Conservation (phyloP, 2,797 vertebrate genomes). For the Loriculus beryllinus region DNA sequence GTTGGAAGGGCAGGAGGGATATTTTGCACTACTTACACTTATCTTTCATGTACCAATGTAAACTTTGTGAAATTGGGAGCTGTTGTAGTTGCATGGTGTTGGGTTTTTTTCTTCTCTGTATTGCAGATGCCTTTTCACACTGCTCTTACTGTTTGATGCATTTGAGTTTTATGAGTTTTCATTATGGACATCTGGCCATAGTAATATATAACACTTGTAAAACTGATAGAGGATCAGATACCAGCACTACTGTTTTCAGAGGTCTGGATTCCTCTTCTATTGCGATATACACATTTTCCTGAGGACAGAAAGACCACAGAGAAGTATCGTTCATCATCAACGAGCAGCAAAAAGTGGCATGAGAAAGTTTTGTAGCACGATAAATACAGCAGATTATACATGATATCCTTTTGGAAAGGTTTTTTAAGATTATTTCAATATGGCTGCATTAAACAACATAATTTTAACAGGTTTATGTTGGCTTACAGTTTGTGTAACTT, state of each 20-base stretch:
- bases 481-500: not conserved
- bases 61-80: not conserved
- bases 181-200: not conserved
- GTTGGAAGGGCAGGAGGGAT: accelerated
- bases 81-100: not conserved
- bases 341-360: not conserved
- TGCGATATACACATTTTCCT: not conserved
- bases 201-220: not conserved
- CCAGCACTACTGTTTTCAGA: not conserved
- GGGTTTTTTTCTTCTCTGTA: not conserved
- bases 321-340: not conserved
- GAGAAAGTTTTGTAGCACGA: not conserved
- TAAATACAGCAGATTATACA: not conserved
- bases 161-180: constrained; percentile 7
- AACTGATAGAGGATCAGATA: not conserved
- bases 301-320: not conserved
- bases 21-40: not conserved
- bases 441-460: not conserved
- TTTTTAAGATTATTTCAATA: not conserved
- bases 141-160: not conserved
- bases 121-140: not conserved
- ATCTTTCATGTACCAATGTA: not conserved
- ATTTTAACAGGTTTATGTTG: constrained; percentile 41
- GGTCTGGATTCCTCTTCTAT: not conserved
- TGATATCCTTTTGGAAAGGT: not conserved